Base-by-base conservation (phyloP, 2,888 invertebrate genomes). In the Nemapogon koenigi region DNA sequence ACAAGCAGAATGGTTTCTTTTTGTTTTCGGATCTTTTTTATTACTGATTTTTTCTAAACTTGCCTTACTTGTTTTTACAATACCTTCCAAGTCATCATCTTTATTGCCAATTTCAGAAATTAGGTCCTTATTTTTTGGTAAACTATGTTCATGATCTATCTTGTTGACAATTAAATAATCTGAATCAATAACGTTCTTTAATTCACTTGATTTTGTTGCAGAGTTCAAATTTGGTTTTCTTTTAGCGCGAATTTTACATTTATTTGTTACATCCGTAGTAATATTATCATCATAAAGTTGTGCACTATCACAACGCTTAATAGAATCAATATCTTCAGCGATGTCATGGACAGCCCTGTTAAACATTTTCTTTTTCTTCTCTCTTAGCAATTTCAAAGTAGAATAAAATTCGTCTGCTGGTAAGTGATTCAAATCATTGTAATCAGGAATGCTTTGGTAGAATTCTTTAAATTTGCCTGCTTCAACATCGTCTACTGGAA, bases 361-460 rank as follows among this genome's bases (percentile, higher is more conserved):
- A 25, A 76, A 47, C 63, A 81, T 66, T 32, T 80, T 63, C 48
- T 81, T 81, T 53, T 87, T 87, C 52, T 83, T 86, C 46, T 86
- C 82, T 46, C 85, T 83, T 33, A 89, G 60, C 40, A 79, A 81
- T 57, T 87, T 85, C 36, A 91, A 57, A 22, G 87, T 87, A 10
- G 83, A 83, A 56, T 89, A 87, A 59, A 91, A 91, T 51, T 91
- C 90, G 40, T 83, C 84, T 42, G 85, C 85, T 0, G 89, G 84
- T 46, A 91, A 68, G 64, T 91, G 90, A 57, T 88, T 83, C 2
- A 91, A 81, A 35, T 91, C 90, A 41, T 83, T 83, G 47, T 91
- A 91, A 55, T 91, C 90, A 39, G 91, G 91, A 55, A 91, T 91
- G 51, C 89, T 90, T 37, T 85, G 84, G 48, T 88, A 85, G 60